phyloP scores from a whole-genome alignment of 2,797 vertebrate species.

The Alosa sapidissima region DNA sequence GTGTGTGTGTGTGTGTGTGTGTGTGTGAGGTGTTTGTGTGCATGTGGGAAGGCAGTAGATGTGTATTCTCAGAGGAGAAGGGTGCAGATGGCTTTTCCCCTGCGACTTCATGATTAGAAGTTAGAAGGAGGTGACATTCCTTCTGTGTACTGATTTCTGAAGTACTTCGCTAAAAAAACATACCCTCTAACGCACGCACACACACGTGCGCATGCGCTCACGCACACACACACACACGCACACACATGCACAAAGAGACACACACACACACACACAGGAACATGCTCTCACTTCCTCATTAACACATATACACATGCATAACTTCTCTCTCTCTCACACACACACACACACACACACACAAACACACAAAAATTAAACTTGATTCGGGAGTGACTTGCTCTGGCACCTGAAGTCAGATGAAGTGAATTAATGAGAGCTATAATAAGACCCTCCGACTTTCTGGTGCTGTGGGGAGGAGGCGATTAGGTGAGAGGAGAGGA shows the following conservation, averaged over 20 bases:
- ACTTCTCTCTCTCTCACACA: neutral
- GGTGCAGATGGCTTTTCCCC: constrained; percentile 19
- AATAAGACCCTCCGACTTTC: constrained; percentile 37
- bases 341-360: constrained; percentile 36
- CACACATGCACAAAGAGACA: neutral
- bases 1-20: constrained; percentile 21
- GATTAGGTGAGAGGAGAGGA: neutral
- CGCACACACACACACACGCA: constrained; percentile 29
- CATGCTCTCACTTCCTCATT: neutral
- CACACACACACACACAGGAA: neutral
- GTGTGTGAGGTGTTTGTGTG: neutral
- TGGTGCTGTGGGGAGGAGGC: neutral
- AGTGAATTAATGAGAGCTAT: constrained; percentile 43
- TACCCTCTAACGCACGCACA: neutral
- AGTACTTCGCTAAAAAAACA: neutral
- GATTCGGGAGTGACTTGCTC: constrained; percentile 29
- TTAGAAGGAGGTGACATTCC: constrained; percentile 21
- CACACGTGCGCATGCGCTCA: constrained; percentile 12
- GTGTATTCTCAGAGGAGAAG: constrained; percentile 16
- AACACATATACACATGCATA: neutral
- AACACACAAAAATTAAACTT: constrained; percentile 22
- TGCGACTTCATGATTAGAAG: constrained; percentile 20
- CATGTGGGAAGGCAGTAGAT: neutral
- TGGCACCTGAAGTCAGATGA: constrained; percentile 35
- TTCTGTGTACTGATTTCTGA: constrained; percentile 22